Base-by-base conservation (phyloP, 2,113 vertebrate species). In the Fregata magnificens region DNA sequence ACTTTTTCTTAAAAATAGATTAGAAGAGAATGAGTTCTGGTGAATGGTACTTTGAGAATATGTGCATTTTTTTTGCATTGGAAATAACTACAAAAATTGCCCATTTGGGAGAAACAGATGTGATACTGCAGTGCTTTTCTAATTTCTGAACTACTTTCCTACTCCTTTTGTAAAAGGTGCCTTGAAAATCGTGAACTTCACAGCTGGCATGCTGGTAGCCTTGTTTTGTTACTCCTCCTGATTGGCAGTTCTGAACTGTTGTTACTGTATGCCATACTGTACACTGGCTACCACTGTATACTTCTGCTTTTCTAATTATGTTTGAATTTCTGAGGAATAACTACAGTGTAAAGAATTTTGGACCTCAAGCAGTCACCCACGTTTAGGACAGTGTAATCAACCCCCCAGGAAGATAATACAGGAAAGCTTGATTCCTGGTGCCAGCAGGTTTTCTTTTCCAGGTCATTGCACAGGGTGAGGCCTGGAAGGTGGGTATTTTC, bases 351-450 rank as follows among this genome's bases (percentile, higher is more conserved):
- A 89, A 93, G 56, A 84, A 84, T 91, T 83, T 67, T 50, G 65
- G 50, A 70, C 59, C 42, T 91, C 72, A 59, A 62, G 29, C 63
- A 58, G 59, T 89, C 59, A 55, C 52, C 20, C 77, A 65, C 66
- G 36, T 93, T 93, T 76, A 94, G 76, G 82, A 56, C 76, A 69
- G 28, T 53, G 29, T 73, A 96, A 96, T 96, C 89, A 91, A 28
- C 63, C 83, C 44, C 86, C 89, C 3, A 5, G 55, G 84, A 88
- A 87, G 95, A 92, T 93, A 93, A 93, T 50, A 42, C 15, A 81
- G 67, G 63, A 83, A 86, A 86, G 76, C 49, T 77, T 96, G 94
- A 90, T 95, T 95, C 80, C 82, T 53, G 58, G 31, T 82, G 40
- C 58, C 53, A 61, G 5, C 53, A 49, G 32, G 20, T 58, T 89